Evolutionary conservation across 2,888 invertebrate species (phyloP), one percentile per base, ranked within the genome.

Genomic region (Baccha elongata): DNA sequence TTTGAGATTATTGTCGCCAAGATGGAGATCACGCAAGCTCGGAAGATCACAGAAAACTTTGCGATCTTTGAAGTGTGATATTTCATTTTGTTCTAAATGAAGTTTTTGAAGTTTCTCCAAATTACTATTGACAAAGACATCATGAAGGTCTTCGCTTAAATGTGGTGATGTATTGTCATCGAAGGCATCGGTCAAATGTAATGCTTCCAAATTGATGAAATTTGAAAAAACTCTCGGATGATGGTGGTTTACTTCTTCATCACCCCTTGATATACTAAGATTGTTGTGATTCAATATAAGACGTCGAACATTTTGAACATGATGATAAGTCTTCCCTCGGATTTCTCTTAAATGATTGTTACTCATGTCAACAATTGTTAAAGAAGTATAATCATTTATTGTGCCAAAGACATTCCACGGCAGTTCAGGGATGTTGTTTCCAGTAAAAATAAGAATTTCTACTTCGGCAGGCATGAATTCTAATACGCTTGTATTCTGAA

Each of bases 21-120:
- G 89, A 88, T 95, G 93, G 0, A 96, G 90, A 87, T 95, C 94
- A 83, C 93, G 91, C 3, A 96, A 88, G 62, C 92, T 92, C 0
- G 94, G 94, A 21, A 95, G 89, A 86, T 94, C 93, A 86, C 95
- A 96, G 87, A 96, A 96, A 0, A 95, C 93, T 48, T 92, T 92
- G 11, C 91, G 91, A 87, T 94, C 94, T 75, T 91, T 91, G 85
- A 95, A 94, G 55, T 92, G 91, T 23, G 92, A 92, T 29, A 96
- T 95, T 88, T 95, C 94, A 87, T 96, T 96, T 86, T 95, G 94
- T 86, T 95, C 95, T 86, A 96, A 89, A 88, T 96, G 95, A 1
- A 96, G 89, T 87, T 95, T 95, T 84, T 92, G 92, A 84, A 96
- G 89, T 80, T 92, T 93, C 0, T 92, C 92, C 81, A 95, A 88